phyloP scores from a whole-genome alignment of 2,888 invertebrate species.

The Antitype chi region DNA sequence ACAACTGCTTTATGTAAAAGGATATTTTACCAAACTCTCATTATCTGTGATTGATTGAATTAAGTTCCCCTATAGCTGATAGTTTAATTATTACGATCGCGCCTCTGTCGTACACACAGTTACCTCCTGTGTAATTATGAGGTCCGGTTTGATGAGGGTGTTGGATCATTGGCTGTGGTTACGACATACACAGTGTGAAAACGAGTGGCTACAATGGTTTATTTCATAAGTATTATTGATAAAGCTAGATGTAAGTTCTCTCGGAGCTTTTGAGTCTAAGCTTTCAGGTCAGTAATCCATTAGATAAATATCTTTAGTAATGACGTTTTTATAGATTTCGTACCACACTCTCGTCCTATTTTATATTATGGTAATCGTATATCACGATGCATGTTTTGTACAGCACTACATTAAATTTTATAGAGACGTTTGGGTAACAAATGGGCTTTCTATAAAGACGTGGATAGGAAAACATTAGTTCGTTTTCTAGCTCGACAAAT shows the following conservation, averaged over 20 bases:
- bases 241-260: background rate
- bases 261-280: background rate
- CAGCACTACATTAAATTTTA: slow-evolving; percentile 75
- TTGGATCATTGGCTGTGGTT: slow-evolving; percentile 37
- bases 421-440: slow-evolving; percentile 80
- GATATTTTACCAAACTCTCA: slow-evolving; percentile 69
- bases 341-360: slow-evolving; percentile 28
- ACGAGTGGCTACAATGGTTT: slow-evolving; percentile 9
- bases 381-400: slow-evolving; percentile 54
- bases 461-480: slow-evolving; percentile 77
- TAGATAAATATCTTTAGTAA: slow-evolving; percentile 24
- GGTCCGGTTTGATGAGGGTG: slow-evolving; percentile 59
- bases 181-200: slow-evolving; percentile 1
- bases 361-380: slow-evolving; percentile 50
- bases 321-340: slow-evolving; percentile 30
- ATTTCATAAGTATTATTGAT: background rate
- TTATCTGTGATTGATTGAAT: slow-evolving; percentile 74
- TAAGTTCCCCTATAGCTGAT: slow-evolving; percentile 69
- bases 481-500: slow-evolving; percentile 79
- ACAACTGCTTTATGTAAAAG: slow-evolving; percentile 72
- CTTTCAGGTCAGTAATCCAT: slow-evolving; percentile 9
- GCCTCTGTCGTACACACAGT: slow-evolving; percentile 43
- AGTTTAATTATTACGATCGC: slow-evolving; percentile 62
- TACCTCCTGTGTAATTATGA: slow-evolving; percentile 53
- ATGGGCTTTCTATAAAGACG: slow-evolving; percentile 76